A percentile compares a stretch with the other conserved stretches of the same genome.
Conservation (phyloP, 2,888 invertebrate genomes). For the Drosophila incognita region DNA sequence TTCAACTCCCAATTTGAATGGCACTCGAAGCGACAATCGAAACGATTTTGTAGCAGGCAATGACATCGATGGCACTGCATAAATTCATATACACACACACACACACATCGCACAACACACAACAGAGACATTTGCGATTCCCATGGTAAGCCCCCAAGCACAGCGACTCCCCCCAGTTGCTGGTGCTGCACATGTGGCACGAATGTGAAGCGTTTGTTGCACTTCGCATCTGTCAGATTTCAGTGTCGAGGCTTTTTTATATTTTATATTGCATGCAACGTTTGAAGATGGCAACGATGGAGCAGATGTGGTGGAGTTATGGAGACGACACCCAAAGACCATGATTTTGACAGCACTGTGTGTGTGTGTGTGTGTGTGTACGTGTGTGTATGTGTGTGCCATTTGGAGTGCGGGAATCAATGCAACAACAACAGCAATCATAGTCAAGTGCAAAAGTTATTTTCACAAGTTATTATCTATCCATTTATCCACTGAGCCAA, state of each 20-base stretch:
- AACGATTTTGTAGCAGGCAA: slow-evolving; percentile 65
- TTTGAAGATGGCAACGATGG: slow-evolving; percentile 9
- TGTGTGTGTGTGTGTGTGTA: slow-evolving; percentile 19
- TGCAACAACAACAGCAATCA: slow-evolving; percentile 31
- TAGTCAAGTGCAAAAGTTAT: slow-evolving; percentile 77
- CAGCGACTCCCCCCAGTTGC: background rate
- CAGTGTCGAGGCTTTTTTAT: slow-evolving; percentile 63
- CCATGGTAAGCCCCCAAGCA: slow-evolving; percentile 6
- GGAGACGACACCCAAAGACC: slow-evolving; percentile 52
- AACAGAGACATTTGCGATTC: slow-evolving; percentile 45
- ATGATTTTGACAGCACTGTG: slow-evolving; percentile 66
- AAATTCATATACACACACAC: slow-evolving; percentile 18
- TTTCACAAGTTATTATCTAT: slow-evolving; percentile 79
- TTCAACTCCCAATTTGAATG: slow-evolving; percentile 49
- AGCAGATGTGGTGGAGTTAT: slow-evolving; percentile 11
- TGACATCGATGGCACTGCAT: slow-evolving; percentile 41
- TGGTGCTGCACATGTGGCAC: slow-evolving; percentile 47
- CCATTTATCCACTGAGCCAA: slow-evolving; percentile 75
- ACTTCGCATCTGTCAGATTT: slow-evolving; percentile 77
- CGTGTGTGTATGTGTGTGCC: slow-evolving; percentile 14
- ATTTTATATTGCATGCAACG: slow-evolving; percentile 34
- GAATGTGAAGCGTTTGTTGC: slow-evolving; percentile 66
- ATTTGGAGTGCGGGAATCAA: slow-evolving; percentile 36
- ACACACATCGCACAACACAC: background rate
- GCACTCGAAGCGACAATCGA: slow-evolving; percentile 67